Percentiles rank a stretch among this genome's conserved stretches.
Conservation (phyloP, 1,140 invertebrate genomes). For the Cydia fagiglandana region DNA sequence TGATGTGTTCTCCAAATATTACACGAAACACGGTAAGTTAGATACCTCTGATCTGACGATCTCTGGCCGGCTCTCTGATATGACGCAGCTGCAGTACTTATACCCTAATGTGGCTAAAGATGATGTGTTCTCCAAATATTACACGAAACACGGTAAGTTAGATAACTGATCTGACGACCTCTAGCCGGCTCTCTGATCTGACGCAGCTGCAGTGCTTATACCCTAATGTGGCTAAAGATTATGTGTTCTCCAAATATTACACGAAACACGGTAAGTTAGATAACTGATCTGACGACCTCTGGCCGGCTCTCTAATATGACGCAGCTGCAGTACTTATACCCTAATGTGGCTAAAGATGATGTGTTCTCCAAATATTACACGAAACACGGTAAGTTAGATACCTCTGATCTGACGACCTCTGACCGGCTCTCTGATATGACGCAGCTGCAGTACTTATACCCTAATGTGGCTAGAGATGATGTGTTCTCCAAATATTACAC, state of each 20-base stretch:
- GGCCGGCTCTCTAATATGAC: slow-evolving; percentile 83
- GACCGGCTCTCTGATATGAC: slow-evolving; percentile 83
- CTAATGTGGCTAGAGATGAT: slow-evolving; percentile 85
- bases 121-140: slow-evolving; percentile 94
- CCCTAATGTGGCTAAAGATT: slow-evolving; percentile 92
- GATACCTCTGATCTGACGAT: too few species aligned
- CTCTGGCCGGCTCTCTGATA: slow-evolving; percentile 75
- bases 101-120: slow-evolving; percentile 95
- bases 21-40: slow-evolving; percentile 86
- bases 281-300: too few species aligned
- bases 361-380: slow-evolving; percentile 93
- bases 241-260: slow-evolving; percentile 95
- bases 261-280: slow-evolving; percentile 84
- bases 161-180: too few species aligned
- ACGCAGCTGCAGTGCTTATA: slow-evolving; percentile 93
- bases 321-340: slow-evolving; percentile 93
- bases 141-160: slow-evolving; percentile 86
- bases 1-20: slow-evolving; percentile 94
- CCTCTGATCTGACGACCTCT: too few species aligned
- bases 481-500: slow-evolving; percentile 96
- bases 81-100: slow-evolving; percentile 92
- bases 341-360: slow-evolving; percentile 85
- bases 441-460: slow-evolving; percentile 94
- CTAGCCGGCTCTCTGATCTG: slow-evolving; percentile 82
- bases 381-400: slow-evolving; percentile 80